Evolutionary conservation across 64 coral and sea anemone species (phyloP), one percentile per base, ranked within the genome.

Genomic region (Dendrophyllia cribrosa): DNA sequence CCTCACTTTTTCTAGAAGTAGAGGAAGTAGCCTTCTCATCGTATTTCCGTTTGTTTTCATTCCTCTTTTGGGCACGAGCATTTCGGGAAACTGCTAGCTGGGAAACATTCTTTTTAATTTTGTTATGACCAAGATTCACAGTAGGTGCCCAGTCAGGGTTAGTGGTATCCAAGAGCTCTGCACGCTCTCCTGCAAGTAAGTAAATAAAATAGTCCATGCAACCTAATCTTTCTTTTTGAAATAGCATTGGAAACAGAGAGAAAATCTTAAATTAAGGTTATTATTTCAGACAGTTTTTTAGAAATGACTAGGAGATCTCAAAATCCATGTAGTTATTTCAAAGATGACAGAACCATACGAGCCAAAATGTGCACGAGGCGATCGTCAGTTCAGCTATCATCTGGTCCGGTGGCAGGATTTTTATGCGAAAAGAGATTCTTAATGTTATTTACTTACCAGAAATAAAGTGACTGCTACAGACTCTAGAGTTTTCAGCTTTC

Each of bases 401-500:
- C 12, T 56, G 53, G 53, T 56, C 53, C 53, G 53, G 7, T 56
- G 53, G 53, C 53, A 56, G 53, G 53, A 56, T 56, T 56, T 56
- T 56, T 6, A 12, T 56, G 12, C 53, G 53, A 56, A 56, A 56
- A 56, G 53, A 56, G 2, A 12, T 43, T 25, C 68, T 12, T 23
- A 24, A 71, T 12, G 7, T 25, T 71, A 49, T 79, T 20, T 51
- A 87, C 68, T 73, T 48, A 87, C 85, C 85, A 52, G 51, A 69
- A 87, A 87, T 87, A 51, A 86, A 87, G 68, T 87, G 85, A 58
- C 50, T 72, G 85, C 68, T 87, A 58, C 66, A 87, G 52, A 87
- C 85, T 46, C 85, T 34, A 68, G 65, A 48, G 68, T 87, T 51
- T 87, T 87, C 48, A 87, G 85, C 85, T 9, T 71, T 70, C 66